A percentile compares a stretch with the other conserved stretches of the same genome.
Conservation (phyloP, 2,113 vertebrate genomes). For the Myrmecobius fasciatus region DNA sequence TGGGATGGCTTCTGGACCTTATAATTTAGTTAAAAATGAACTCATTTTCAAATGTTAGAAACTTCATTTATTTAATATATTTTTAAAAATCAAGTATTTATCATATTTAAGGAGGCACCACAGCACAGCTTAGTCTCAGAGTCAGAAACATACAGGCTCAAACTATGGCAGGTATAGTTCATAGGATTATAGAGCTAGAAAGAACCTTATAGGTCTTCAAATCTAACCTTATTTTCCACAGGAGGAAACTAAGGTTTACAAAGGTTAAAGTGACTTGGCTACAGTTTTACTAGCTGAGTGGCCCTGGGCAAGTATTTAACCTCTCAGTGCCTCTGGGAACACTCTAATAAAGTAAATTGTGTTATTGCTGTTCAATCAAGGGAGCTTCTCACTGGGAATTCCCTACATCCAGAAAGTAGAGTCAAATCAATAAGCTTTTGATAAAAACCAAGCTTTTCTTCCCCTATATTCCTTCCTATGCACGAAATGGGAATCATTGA, state of each 20-base stretch:
- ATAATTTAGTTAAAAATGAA: neutral
- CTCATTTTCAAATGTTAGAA: neutral
- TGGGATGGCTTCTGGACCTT: neutral
- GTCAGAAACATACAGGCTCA: neutral
- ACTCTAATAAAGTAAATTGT: neutral
- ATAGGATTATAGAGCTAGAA: neutral
- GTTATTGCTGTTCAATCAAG: neutral
- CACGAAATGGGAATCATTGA: neutral
- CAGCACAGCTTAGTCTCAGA: neutral
- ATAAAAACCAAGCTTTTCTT: neutral
- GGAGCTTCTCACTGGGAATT: neutral
- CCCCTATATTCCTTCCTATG: neutral
- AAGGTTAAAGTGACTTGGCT: neutral
- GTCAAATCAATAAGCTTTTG: neutral
- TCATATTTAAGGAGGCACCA: neutral
- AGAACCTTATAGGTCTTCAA: neutral
- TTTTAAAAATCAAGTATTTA: constrained; percentile 33
- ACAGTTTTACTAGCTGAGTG: neutral
- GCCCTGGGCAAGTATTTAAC: neutral
- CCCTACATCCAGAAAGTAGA: neutral
- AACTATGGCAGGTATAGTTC: neutral
- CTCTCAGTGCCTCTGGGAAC: neutral
- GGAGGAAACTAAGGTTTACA: neutral
- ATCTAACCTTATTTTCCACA: neutral
- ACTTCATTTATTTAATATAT: neutral